Conservation (phyloP, 2,888 invertebrate genomes). For the Lamellibrachia columna region DNA sequence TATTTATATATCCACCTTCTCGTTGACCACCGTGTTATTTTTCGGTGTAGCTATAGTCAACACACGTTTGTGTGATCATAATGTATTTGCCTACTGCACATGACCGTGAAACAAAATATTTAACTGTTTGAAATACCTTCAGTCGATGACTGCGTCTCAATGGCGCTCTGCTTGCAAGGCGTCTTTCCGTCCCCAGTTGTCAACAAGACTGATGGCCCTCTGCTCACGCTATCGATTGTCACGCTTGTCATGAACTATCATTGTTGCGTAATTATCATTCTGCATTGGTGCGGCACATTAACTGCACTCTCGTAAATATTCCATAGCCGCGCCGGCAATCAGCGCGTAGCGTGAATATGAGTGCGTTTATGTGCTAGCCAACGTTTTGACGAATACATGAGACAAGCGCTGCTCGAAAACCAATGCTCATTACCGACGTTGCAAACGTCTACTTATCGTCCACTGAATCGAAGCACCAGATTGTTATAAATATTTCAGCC, state of each 20-base stretch:
- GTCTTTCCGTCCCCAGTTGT: neutral
- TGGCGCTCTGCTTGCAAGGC: neutral
- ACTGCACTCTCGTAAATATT: neutral
- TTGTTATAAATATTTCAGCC: too few relatives aligned
- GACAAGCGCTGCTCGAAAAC: neutral
- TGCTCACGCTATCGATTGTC: neutral
- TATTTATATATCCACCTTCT: too few relatives aligned
- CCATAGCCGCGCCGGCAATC: neutral
- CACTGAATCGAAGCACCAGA: neutral
- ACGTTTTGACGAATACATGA: neutral
- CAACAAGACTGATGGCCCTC: neutral
- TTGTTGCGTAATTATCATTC: conserved; percentile 16
- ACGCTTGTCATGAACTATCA: neutral
- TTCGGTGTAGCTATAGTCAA: too few relatives aligned
- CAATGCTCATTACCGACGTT: neutral
- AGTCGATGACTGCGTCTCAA: neutral
- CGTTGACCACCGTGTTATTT: too few relatives aligned
- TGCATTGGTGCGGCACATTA: neutral
- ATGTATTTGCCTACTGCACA: too few relatives aligned
- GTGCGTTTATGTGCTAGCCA: neutral
- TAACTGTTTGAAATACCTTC: too few relatives aligned
- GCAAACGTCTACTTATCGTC: neutral
- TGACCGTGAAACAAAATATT: too few relatives aligned
- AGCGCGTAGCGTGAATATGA: neutral
- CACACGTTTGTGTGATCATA: too few relatives aligned